phyloP scores from a whole-genome alignment of 2,888 invertebrate genomes.

The Sarcophaga caerulescens region DNA sequence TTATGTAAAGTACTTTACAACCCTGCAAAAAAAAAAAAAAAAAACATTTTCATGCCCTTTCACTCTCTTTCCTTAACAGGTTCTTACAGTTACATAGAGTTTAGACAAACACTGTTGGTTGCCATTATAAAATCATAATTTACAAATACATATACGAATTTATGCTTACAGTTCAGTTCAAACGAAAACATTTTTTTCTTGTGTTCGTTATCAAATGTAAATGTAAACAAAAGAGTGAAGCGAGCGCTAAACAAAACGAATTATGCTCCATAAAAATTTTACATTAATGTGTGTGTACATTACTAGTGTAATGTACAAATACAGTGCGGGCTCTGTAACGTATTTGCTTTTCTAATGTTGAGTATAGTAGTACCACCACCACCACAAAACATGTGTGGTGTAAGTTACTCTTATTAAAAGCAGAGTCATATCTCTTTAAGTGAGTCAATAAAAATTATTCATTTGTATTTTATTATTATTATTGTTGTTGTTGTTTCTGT shows the following conservation, averaged over 20 bases:
- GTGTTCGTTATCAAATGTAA: no score
- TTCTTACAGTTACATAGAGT: no score
- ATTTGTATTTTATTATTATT: slow-evolving; percentile 34
- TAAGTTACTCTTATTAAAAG: slow-evolving; percentile 25
- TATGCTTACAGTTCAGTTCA: no score
- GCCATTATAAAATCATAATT: no score
- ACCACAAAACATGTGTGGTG: slow-evolving; percentile 52
- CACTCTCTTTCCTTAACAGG: no score
- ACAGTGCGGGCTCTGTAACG: background rate
- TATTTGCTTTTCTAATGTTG: background rate
- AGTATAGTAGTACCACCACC: background rate
- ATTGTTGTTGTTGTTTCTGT: slow-evolving; percentile 43
- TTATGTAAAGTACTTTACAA: no score
- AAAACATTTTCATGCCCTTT: no score
- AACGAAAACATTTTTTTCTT: no score
- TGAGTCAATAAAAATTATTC: slow-evolving; percentile 62
- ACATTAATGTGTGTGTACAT: background rate
- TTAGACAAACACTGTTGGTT: no score
- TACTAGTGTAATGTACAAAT: background rate
- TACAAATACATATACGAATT: no score
- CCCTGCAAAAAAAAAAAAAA: no score
- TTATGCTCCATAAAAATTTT: background rate
- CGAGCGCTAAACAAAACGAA: background rate
- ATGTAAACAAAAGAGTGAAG: no score
- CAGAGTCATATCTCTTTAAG: slow-evolving; percentile 45